These are phyloP conservation scores for Lasiurus borealis DNA, from an alignment of 2,113 vertebrate genomes.

Conservation along the genomic window DNA sequence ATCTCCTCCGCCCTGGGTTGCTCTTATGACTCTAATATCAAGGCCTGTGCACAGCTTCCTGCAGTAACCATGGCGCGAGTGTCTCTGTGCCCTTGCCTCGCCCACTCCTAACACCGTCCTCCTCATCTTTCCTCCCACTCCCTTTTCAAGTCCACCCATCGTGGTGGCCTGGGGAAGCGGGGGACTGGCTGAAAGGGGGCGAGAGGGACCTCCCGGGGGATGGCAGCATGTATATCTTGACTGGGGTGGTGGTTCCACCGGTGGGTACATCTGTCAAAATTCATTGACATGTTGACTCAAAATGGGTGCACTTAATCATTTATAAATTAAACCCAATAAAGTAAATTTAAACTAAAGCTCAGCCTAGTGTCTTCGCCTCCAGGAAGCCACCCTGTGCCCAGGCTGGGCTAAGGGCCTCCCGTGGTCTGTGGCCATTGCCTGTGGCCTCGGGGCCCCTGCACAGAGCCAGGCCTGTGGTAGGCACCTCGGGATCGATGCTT, in stretches of 20 bases:
- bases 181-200: neutral
- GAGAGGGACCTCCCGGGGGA: neutral
- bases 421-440: neutral
- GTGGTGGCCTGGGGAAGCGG: neutral
- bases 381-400: neutral
- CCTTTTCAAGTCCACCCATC: neutral
- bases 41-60: neutral
- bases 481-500: accelerated
- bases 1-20: neutral
- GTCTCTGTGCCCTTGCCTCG: neutral
- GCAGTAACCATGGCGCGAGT: accelerated
- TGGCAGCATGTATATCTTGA: neutral
- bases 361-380: neutral
- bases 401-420: neutral
- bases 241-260: neutral
- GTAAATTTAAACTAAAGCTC: neutral
- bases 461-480: accelerated
- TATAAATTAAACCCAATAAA: neutral
- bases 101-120: neutral
- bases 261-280: neutral
- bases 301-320: neutral
- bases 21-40: neutral
- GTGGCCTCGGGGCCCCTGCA: neutral
- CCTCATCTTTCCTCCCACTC: neutral
- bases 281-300: neutral